Evolutionary conservation across 2,888 invertebrate species (phyloP), one percentile per base, ranked within the genome.

Genomic region (Troides helena): DNA sequence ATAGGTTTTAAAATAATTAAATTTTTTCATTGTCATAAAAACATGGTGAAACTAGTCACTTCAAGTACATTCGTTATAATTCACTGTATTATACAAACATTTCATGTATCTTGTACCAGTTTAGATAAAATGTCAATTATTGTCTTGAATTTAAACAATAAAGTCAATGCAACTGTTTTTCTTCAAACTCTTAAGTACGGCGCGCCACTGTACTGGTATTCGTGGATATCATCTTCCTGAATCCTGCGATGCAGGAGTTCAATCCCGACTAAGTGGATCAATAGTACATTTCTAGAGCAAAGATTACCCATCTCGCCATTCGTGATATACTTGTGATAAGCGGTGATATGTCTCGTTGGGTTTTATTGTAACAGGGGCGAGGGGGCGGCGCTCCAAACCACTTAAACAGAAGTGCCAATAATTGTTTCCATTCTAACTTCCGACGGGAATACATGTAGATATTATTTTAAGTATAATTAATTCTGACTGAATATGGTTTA

Each of bases 401-500:
- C 39, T 50, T 64, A 68, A 62, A 69, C 65, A 56, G 56, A 56
- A 60, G 70, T 70, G 67, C 70, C 64, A 70, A 70, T 66, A 57
- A 59, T 30, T 53, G 8, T 39, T 61, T 53, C 61, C 43, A 62
- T 46, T 62, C 62, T 46, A 50, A 66, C 65, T 69, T 62, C 60
- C 39, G 43, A 67, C 36, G 14, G 70, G 61, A 67, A 67, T 67
- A 60, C 63, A 64, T 67, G 59, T 64, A 70, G 70, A 64, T 70
- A 70, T 70, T 70, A 70, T 67, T 70, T 70, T 70, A 70, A 64
- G 70, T 64, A 57, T 67, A 63, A 66, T 58, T 67, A 63, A 66
- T 58, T 66, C 63, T 67, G 70, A 70, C 70, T 70, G 70, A 70
- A 67, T 67, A 58, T 58, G 7, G 57, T 58, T 21, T 58, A 58